These are phyloP conservation scores for Ellobius talpinus DNA, from an alignment of 2,113 vertebrate species.

Conservation along the genomic window DNA sequence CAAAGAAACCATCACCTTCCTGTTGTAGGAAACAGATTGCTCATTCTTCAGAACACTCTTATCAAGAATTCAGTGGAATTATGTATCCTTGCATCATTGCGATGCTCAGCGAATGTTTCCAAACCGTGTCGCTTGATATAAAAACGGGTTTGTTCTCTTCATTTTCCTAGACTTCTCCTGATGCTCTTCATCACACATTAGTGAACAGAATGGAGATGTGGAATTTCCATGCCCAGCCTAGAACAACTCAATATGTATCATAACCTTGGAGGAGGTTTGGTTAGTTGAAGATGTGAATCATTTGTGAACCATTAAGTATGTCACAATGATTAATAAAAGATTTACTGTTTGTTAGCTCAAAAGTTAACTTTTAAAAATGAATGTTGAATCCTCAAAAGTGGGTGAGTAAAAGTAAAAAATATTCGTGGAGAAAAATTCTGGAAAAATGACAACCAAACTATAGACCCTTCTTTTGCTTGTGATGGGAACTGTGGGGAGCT, in stretches of 20 bases:
- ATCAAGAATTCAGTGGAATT: conserved; percentile 50
- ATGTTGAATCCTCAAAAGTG: conserved; percentile 55
- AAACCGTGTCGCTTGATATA: conserved; percentile 45
- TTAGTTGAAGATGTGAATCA: conserved; percentile 92
- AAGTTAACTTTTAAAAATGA: conserved; percentile 47
- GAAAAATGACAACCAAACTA: neutral
- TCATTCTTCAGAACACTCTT: conserved; percentile 53
- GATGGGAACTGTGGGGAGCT: neutral
- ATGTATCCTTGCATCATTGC: conserved; percentile 12
- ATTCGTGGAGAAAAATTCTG: neutral
- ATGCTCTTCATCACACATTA: conserved; percentile 37
- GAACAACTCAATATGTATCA: conserved; percentile 34
- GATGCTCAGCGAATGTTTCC: conserved; percentile 11
- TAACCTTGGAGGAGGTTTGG: conserved; percentile 82
- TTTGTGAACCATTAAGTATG: conserved; percentile 94
- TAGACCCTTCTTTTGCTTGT: neutral
- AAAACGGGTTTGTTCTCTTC: conserved; percentile 45
- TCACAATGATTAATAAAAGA: conserved; percentile 96
- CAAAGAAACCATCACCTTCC: conserved; percentile 44
- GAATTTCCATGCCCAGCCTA: conserved; percentile 41
- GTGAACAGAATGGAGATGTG: conserved; percentile 9
- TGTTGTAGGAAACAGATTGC: conserved; percentile 48
- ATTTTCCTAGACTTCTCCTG: conserved; percentile 48
- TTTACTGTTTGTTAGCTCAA: conserved; percentile 91
- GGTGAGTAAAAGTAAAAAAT: conserved; percentile 42